Evolutionary conservation across 2,888 invertebrate species (phyloP), one percentile per base, ranked within the genome.

Genomic region (Nasonia oneida): DNA sequence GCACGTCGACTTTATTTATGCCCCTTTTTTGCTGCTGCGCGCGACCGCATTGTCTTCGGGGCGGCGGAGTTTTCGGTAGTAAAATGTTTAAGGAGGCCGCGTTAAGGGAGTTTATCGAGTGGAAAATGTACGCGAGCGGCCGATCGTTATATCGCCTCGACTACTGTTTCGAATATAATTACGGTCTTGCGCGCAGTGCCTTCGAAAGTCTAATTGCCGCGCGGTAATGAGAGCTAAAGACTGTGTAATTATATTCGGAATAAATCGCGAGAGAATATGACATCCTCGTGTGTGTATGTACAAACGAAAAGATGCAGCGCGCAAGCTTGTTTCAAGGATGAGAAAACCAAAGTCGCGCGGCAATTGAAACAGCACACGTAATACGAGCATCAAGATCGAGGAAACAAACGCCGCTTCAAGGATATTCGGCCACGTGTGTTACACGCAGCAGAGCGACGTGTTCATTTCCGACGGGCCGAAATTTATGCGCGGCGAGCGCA

Each of bases 401-500:
- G 78, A 81, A 61, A 81, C 53, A 64, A 67, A 71, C 71, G 73
- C 57, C 37, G 37, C 37, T 0, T 61, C 57, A 61, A 18, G 57
- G 57, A 61, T 61, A 18, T 61, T 61, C 57, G 57, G 57, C n/a
- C 29, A 29, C 29, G 29, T 29, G 29, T 29, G 57, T n/a, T 61
- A 61, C 23, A 61, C 57, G 57, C 57, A 61, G 57, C 2, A 61
- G 57, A 61, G 78, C 70, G 83, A 86, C 86, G 79, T 80, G 75
- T 79, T 83, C 83, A 71, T 83, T 86, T 81, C 85, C 86, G 82
- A 82, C 82, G 29, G 10, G 14, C 83, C 87, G 76, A 85, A 85
- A 87, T 87, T 87, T 87, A 87, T 87, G 87, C 85, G 81, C 87
- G 81, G 57, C 8, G 57, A 61, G 57, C 81, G 57, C 81, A 81